A percentile compares a stretch with the other conserved stretches of the same genome.
These are phyloP conservation scores for Falcunculus frontatus DNA, from an alignment of 2,113 vertebrate species.

Conservation along the genomic window DNA sequence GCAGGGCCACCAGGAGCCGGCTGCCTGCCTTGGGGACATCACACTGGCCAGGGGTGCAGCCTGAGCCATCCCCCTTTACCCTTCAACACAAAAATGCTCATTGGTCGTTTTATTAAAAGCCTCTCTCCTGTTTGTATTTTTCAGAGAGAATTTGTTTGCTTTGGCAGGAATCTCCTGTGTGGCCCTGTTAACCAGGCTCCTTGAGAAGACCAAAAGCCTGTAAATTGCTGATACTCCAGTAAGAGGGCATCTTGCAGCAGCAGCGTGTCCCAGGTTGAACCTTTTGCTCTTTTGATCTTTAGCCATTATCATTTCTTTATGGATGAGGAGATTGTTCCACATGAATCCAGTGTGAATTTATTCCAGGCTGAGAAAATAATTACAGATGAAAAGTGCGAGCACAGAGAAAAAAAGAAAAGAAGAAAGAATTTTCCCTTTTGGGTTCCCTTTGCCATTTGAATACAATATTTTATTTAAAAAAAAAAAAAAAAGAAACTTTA, in stretches of 20 bases:
- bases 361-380: not conserved
- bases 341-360: not conserved
- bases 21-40: not conserved
- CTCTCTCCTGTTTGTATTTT: not conserved
- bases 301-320: not conserved
- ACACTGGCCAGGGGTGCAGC: fast-evolving
- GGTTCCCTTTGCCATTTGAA: not conserved
- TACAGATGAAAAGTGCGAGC: not conserved
- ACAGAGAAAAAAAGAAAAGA: not conserved
- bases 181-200: not conserved
- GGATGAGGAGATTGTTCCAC: not conserved
- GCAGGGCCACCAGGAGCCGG: fast-evolving
- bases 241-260: not conserved
- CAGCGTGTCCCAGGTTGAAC: not conserved
- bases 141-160: not conserved
- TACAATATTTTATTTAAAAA: not conserved
- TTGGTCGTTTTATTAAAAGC: fast-evolving
- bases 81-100: fast-evolving
- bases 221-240: not conserved
- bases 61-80: fast-evolving
- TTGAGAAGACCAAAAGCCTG: not conserved
- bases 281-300: not conserved
- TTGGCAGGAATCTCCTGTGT: not conserved
- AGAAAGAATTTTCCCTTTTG: not conserved
- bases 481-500: not conserved